Evolutionary conservation across 2,113 vertebrate genomes (phyloP).

Genomic region (Poeciliopsis occidentalis): DNA sequence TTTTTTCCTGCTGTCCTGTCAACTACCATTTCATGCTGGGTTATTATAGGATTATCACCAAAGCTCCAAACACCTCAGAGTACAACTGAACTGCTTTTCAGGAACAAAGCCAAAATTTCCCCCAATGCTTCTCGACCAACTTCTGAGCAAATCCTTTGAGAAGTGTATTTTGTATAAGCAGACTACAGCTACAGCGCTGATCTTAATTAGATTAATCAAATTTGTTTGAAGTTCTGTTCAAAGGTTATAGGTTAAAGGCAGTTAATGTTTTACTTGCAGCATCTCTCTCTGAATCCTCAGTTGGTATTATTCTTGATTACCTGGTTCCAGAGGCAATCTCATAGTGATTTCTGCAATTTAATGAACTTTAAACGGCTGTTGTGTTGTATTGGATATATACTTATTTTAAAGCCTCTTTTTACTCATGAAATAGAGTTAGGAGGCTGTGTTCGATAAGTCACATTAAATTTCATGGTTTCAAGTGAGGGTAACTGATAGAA

Average conservation of each 20-base stretch:
- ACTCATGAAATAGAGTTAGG: background rate
- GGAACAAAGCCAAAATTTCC: slow-evolving; percentile 14
- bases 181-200: background rate
- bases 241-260: background rate
- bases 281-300: background rate
- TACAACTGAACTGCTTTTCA: slow-evolving; percentile 16
- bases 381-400: background rate
- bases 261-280: background rate
- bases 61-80: slow-evolving; percentile 6
- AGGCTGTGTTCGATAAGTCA: background rate
- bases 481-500: background rate
- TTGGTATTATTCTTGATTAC: background rate
- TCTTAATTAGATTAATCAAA: background rate
- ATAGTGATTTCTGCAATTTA: background rate
- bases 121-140: slow-evolving; percentile 8
- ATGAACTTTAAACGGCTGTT: background rate
- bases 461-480: background rate
- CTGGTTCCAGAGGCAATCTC: background rate
- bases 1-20: slow-evolving; percentile 70
- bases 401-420: background rate
- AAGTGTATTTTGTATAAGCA: slow-evolving; percentile 1
- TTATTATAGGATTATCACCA: slow-evolving; percentile 36
- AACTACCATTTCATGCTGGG: slow-evolving; percentile 61
- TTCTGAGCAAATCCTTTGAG: background rate
- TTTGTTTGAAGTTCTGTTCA: background rate